A percentile compares a stretch with the other conserved stretches of the same genome.
These are phyloP conservation scores for Symphodus melops DNA, from an alignment of 2,113 vertebrate genomes.

Conservation along the genomic window DNA sequence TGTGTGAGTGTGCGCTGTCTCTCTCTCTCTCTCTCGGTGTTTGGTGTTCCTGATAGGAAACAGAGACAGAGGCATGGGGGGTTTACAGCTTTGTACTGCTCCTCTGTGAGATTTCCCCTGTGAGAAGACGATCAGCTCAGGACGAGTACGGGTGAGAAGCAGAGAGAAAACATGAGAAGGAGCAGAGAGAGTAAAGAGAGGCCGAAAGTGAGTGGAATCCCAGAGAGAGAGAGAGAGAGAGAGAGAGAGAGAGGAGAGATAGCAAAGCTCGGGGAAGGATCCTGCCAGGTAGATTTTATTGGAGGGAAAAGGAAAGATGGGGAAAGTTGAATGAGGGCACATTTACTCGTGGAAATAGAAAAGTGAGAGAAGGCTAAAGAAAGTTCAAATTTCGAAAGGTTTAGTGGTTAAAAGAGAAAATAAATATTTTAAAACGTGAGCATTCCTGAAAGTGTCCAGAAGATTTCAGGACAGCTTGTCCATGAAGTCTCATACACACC, in stretches of 20 bases:
- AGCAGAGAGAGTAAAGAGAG: conserved; percentile 21
- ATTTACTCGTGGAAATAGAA: background rate
- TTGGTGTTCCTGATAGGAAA: conserved; percentile 63
- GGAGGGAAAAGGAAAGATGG: background rate
- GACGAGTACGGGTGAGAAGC: conserved; percentile 48
- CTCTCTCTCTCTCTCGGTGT: conserved; percentile 22
- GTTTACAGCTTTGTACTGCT: conserved; percentile 54
- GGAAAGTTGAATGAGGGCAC: background rate
- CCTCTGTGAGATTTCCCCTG: conserved; percentile 54
- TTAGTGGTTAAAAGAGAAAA: background rate
- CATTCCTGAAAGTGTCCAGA: too few relatives aligned
- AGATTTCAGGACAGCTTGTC: too few relatives aligned
- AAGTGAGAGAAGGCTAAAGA: background rate
- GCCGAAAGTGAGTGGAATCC: conserved; percentile 7
- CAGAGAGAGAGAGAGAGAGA: conserved; percentile 17
- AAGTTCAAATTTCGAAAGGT: background rate
- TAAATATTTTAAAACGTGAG: background rate
- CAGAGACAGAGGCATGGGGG: conserved; percentile 56
- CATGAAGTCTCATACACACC: too few relatives aligned
- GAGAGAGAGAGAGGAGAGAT: conserved; percentile 13
- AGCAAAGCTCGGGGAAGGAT: conserved; percentile 2
- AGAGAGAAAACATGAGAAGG: conserved; percentile 33
- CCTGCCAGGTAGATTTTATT: conserved; percentile 17
- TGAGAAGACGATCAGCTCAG: conserved; percentile 52
- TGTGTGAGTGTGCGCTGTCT: background rate